Percentiles rank a stretch among this genome's conserved stretches.
Evolutionary conservation across 2,797 vertebrate genomes (phyloP).

Genomic region (Danio tinwini): DNA sequence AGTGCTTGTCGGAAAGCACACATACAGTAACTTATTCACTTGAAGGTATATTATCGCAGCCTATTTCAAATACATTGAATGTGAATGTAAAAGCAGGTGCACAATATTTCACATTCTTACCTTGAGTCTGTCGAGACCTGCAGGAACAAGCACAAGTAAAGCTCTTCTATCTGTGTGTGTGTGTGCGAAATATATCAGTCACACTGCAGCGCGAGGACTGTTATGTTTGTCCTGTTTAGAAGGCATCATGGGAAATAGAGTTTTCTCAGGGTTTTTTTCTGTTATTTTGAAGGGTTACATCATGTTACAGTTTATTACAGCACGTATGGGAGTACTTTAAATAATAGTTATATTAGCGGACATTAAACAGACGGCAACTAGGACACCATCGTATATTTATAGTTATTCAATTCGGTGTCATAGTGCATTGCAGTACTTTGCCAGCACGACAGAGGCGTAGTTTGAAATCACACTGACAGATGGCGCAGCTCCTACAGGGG

Average conservation of each 20-base stretch:
- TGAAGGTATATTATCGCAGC: background rate
- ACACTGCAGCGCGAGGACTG: background rate
- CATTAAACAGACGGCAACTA: too few species aligned
- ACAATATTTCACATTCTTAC: background rate
- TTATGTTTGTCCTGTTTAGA: background rate
- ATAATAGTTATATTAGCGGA: background rate
- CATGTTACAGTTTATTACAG: background rate
- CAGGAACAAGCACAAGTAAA: background rate
- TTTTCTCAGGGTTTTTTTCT: background rate
- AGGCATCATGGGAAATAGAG: background rate
- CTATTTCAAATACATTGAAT: background rate
- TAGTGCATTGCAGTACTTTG: background rate
- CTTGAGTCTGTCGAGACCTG: background rate
- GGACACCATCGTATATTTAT: background rate
- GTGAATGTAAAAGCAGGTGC: background rate
- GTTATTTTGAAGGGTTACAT: background rate
- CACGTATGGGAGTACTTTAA: background rate
- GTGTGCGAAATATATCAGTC: background rate
- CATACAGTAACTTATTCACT: background rate
- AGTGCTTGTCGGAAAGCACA: background rate
- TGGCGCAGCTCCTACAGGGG: background rate
- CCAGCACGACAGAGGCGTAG: background rate
- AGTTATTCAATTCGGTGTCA: background rate
- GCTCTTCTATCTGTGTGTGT: background rate
- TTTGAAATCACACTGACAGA: background rate